phyloP scores from a whole-genome alignment of 2,797 vertebrate genomes.

The Crocodylus rhombifer region DNA sequence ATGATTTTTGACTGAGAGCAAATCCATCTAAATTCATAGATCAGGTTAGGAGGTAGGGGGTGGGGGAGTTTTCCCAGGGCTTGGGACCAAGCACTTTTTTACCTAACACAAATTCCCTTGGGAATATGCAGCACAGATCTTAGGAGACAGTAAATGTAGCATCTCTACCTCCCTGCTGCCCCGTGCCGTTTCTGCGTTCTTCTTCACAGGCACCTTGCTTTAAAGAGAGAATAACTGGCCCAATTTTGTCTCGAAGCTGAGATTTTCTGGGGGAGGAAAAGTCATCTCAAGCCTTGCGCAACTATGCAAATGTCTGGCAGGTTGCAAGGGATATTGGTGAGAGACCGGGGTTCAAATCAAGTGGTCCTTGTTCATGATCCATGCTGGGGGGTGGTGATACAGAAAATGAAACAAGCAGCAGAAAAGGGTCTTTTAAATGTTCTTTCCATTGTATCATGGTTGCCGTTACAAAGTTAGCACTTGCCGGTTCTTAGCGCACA shows the following conservation, averaged over 20 bases:
- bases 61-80: not conserved
- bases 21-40: not conserved
- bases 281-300: too few relatives aligned
- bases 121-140: not conserved
- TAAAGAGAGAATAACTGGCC: not conserved
- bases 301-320: not conserved
- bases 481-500: constrained; percentile 49
- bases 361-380: not conserved
- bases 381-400: not conserved
- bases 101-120: not conserved
- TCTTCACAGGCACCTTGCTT: not conserved
- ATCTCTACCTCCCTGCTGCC: not conserved
- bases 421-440: constrained; percentile 21
- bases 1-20: not conserved
- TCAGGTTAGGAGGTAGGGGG: not conserved
- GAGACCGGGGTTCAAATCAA: not conserved
- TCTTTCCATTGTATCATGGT: not conserved
- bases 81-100: not conserved
- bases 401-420: not conserved
- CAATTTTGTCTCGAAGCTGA: not conserved
- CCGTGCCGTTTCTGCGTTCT: not conserved
- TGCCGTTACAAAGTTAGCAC: constrained; percentile 37
- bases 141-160: not conserved
- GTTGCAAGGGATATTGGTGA: not conserved
- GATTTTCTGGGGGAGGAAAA: not conserved